These are phyloP conservation scores for Thaumetopoea pityocampa DNA, from an alignment of 1,140 invertebrate genomes.

Conservation along the genomic window DNA sequence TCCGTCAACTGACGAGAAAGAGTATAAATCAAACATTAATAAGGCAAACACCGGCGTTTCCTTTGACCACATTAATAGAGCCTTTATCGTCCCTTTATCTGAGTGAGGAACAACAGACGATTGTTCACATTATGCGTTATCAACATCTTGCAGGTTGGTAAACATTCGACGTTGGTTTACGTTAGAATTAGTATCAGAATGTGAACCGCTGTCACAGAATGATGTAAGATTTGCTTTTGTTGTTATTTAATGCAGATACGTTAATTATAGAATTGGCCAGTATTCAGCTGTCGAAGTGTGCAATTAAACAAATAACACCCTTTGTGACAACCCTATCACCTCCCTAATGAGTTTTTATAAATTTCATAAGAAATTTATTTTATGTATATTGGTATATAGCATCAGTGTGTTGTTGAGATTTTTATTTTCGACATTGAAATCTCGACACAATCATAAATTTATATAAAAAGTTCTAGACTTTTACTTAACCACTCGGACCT, in stretches of 20 bases:
- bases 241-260: slow-evolving; percentile 6
- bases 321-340: too few relatives aligned
- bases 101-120: slow-evolving; percentile 37
- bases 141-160: slow-evolving; percentile 34
- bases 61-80: slow-evolving; percentile 53
- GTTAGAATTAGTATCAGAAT: slow-evolving; percentile 44
- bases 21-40: slow-evolving; percentile 38
- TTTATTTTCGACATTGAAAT: too few relatives aligned
- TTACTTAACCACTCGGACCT: too few relatives aligned
- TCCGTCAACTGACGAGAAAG: slow-evolving; percentile 26
- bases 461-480: too few relatives aligned
- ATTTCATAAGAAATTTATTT: too few relatives aligned
- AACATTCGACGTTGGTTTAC: slow-evolving; percentile 39
- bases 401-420: too few relatives aligned
- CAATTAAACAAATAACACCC: too few relatives aligned
- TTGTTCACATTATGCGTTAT: slow-evolving; percentile 36
- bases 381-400: too few relatives aligned
- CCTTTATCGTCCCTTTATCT: slow-evolving; percentile 40
- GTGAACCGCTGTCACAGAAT: slow-evolving; percentile 26
- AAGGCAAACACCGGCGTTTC: slow-evolving; percentile 46
- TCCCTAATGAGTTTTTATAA: too few relatives aligned
- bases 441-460: too few relatives aligned
- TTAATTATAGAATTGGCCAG: slow-evolving; percentile 1
- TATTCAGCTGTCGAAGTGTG: too few relatives aligned
- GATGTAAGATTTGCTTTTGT: slow-evolving; percentile 12